Evolutionary conservation across 2,888 invertebrate genomes (phyloP), one percentile per base, ranked within the genome.

Genomic region (Tryphoninae sp.): DNA sequence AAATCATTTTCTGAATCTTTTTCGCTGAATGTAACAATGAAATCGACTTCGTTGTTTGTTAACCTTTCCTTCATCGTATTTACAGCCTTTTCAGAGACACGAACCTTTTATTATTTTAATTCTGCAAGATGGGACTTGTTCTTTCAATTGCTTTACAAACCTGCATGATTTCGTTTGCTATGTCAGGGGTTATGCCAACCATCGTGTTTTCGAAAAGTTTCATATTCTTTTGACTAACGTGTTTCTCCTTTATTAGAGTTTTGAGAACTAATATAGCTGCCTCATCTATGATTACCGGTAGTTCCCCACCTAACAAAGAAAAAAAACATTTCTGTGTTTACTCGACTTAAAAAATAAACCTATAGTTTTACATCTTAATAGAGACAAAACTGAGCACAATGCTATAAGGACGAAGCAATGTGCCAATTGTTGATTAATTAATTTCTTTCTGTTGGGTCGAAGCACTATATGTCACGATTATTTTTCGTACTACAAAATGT

Each of bases 271-370:
- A 93, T 0, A 96, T 92, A 0, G 94, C 90, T 0, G 95, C 94
- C 90, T 95, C 95, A 86, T 96, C 94, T 8, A 95, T 92, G 7
- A 95, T 91, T 80, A 94, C 93, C 82, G 93, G 91, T 49, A 94
- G 86, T 84, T 94, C 94, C 59, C 95, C 95, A 23, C 87, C 91
- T 87, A 88, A 85, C 85, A 84, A 81, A 72, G 69, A 51, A 67
- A 73, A 78, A 19, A 19, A 77, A 78, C 61, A 45, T 59, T 13
- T 22, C 9, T n/a, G 22, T 19, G 1, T 2, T 19, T 19, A 0
- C 0, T 16, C 55, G 11, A 45, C 13, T 13, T 13, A 2, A 13
- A 13, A 4, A 13, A 45, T 45, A 1, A 45, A 11, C 13, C 45
- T 45, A 13, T 9, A 13, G 13, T 45, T 45, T 45, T 45, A 1